phyloP scores from a whole-genome alignment of 1,140 invertebrate genomes.

The Lerema accius region DNA sequence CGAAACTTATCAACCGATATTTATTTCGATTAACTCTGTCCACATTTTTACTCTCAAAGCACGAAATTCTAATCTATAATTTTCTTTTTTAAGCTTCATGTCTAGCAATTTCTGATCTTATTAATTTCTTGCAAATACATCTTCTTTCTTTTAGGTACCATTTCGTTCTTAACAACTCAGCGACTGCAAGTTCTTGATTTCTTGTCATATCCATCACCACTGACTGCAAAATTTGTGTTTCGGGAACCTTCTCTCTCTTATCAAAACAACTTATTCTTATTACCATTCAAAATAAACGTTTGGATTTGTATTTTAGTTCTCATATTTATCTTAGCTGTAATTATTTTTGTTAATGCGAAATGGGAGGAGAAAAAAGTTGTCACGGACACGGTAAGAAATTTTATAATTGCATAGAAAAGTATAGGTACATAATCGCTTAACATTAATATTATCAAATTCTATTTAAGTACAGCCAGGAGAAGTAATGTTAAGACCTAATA shows the following conservation, averaged over 20 bases:
- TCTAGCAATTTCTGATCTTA: no score
- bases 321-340: constrained; percentile 68
- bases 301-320: constrained; percentile 82
- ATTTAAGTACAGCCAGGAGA: constrained; percentile 32
- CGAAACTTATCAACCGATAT: no score
- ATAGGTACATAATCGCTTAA: no score
- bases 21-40: no score
- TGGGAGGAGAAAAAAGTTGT: constrained; percentile 58
- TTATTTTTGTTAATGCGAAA: constrained; percentile 68
- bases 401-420: no score
- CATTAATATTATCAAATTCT: no score
- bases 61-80: no score
- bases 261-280: constrained; percentile 84
- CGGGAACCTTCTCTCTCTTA: constrained; percentile 85
- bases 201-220: constrained; percentile 82
- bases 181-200: constrained; percentile 83
- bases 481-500: constrained; percentile 42
- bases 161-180: constrained; percentile 79
- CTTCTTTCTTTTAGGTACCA: constrained; percentile 14
- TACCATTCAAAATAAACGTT: constrained; percentile 84
- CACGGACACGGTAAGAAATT: constrained; percentile 38
- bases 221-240: constrained; percentile 84
- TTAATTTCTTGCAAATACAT: no score
- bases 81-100: no score
- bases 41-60: no score